Percentiles rank a stretch among this genome's conserved stretches.
Conservation (phyloP, 2,888 invertebrate genomes). For the Thereva nobilitata region DNA sequence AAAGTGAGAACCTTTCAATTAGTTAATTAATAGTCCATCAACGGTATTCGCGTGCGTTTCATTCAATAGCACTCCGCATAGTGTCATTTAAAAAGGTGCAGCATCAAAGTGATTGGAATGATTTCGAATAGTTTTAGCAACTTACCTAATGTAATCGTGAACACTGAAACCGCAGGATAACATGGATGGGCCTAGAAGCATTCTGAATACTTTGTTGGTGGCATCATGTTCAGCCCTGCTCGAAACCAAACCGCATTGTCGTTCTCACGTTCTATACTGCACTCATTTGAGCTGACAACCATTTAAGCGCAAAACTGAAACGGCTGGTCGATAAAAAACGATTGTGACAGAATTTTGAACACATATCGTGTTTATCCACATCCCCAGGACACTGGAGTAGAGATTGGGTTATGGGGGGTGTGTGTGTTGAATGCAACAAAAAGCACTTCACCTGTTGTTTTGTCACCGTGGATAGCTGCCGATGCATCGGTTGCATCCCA, state of each 20-base stretch:
- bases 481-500: constrained; percentile 21
- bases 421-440: constrained; percentile 18
- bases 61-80: no score
- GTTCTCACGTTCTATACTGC: background rate
- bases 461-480: constrained; percentile 15
- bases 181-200: no score
- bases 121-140: no score
- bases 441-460: constrained; percentile 32
- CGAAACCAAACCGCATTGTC: background rate
- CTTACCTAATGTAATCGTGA: no score
- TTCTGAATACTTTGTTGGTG: no score
- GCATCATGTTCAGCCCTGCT: no score
- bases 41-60: no score
- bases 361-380: background rate
- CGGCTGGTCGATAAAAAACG: constrained; percentile 1
- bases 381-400: background rate
- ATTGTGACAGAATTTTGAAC: constrained; percentile 16
- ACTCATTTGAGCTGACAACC: constrained; percentile 4
- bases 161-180: no score
- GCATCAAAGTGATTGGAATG: no score
- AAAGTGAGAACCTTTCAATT: no score
- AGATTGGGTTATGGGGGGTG: background rate
- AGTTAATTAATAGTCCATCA: no score
- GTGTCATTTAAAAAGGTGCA: no score
- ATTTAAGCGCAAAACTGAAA: constrained; percentile 4